Evolutionary conservation across 2,113 vertebrate genomes (phyloP).

Genomic region (Geococcyx californianus): DNA sequence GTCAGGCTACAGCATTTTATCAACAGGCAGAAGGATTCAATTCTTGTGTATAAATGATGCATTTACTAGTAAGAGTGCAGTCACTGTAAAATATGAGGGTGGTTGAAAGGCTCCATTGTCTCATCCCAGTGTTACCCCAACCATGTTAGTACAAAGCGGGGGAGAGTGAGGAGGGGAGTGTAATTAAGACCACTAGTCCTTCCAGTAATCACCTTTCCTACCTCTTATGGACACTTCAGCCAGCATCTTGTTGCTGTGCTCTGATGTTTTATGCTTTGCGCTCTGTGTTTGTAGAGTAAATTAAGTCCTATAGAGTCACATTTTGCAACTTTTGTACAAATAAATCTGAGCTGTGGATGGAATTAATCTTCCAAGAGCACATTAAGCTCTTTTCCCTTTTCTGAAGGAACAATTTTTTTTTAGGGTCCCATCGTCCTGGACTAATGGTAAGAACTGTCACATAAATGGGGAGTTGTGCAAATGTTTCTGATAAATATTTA

Average conservation of each 20-base stretch:
- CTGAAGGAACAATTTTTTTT: neutral
- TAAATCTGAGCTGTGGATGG: neutral
- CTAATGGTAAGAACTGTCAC: neutral
- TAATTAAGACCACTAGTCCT: neutral
- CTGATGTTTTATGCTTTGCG: neutral
- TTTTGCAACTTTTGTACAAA: neutral
- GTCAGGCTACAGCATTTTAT: neutral
- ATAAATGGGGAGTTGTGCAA: neutral
- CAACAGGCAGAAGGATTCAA: neutral
- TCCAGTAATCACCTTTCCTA: neutral
- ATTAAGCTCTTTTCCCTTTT: neutral
- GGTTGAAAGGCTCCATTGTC: neutral
- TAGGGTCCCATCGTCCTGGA: neutral
- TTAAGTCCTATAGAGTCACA: neutral
- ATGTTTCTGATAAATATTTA: neutral
- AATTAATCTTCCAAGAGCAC: neutral
- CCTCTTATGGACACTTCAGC: neutral
- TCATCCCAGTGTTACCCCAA: neutral
- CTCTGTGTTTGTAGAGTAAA: neutral
- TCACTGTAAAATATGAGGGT: neutral
- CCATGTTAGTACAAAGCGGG: neutral
- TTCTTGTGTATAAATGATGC: neutral
- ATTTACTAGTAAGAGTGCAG: neutral
- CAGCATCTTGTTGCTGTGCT: neutral
- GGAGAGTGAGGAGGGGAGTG: too few species aligned